phyloP scores from a whole-genome alignment of 2,888 invertebrate genomes.

The Callimorpha dominula region DNA sequence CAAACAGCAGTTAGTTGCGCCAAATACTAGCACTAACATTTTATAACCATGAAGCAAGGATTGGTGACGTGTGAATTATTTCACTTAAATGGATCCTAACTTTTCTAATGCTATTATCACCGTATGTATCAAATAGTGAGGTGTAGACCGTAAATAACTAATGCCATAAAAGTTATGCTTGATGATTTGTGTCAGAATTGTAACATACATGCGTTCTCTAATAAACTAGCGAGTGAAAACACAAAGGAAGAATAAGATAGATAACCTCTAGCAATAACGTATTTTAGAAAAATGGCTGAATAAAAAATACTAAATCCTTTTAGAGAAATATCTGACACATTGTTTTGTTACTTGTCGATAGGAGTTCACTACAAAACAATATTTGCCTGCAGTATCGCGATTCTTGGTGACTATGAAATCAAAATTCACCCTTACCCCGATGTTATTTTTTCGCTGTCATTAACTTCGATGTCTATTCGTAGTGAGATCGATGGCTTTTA shows the following conservation, averaged over 20 bases:
- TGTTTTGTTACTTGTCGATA: no score
- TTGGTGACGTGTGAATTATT: neutral
- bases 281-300: neutral
- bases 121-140: neutral
- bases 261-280: neutral
- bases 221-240: neutral
- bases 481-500: no score
- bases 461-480: no score
- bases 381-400: neutral
- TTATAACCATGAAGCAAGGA: conserved; percentile 4
- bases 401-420: neutral
- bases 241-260: neutral
- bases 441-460: no score
- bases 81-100: neutral
- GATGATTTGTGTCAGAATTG: neutral
- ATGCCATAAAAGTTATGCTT: neutral
- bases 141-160: neutral
- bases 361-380: neutral
- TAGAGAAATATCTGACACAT: neutral
- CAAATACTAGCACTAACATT: neutral
- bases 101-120: neutral
- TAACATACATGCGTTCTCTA: neutral
- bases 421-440: no score
- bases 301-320: neutral
- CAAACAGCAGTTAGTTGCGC: conserved; percentile 11